Evolutionary conservation across 2,888 invertebrate genomes (phyloP), one percentile per base, ranked within the genome.

Genomic region (Cryptosula pallasiana): DNA sequence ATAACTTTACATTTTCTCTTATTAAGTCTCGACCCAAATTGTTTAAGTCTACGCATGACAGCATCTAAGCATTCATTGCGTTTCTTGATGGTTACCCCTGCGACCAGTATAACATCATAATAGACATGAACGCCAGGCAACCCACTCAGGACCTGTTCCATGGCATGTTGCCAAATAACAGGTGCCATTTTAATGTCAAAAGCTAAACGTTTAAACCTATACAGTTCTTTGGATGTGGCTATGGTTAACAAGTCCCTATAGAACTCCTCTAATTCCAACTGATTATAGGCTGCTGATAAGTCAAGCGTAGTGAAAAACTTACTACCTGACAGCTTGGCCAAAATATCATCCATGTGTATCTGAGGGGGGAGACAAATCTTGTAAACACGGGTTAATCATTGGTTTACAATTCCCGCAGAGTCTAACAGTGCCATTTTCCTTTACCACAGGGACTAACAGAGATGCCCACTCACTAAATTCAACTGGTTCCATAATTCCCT

Each of bases 241-340:
- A 63, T 27, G 13, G 63, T 27, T n/a, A 63, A 3, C 13, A 63
- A 2, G 25, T 16, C 3, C n/a, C 63, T 63, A 5, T 20, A 63
- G 13, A 13, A 13, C 5, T 25, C 9, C 13, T 32, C 9, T 3
- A 63, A 2, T 13, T 32, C 27, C 29, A 25, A 13, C 63, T 63
- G 63, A 13, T 63, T 25, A 32, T 63, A 63, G 34, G 63, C 63
- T 5, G 20, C 13, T 32, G 63, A 27, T n/a, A 63, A 32, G 32
- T 63, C 63, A 5, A 63, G 34, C 27, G 27, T 63, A 32, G 29
- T 63, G 32, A 63, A 57, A 25, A 23, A 57, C n/a, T 57, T 57
- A 34, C 32, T 27, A 32, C 27, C 57, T n/a, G 57, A 13, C 20
- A 23, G 25, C n/a, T 57, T 57, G 13, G 57, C 13, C 57, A 57